Conservation (phyloP, 2,113 vertebrate species). For the Amia ocellicauda region DNA sequence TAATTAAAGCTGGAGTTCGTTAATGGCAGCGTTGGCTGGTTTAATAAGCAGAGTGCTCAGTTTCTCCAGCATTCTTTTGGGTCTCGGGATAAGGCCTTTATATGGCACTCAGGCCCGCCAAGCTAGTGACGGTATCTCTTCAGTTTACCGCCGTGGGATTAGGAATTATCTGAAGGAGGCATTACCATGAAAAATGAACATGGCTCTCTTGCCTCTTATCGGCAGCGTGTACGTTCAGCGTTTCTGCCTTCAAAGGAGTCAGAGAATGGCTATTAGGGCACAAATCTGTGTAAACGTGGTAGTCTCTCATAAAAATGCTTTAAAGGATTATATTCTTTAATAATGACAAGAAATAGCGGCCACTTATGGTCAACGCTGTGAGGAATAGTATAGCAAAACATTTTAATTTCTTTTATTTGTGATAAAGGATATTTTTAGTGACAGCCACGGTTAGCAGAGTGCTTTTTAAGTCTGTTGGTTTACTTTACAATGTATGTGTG, state of each 20-base stretch:
- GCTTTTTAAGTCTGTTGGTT: too few species aligned
- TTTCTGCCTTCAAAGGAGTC: conserved; percentile 2
- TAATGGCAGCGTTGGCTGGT: not conserved
- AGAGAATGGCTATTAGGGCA: conserved; percentile 12
- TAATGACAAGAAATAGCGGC: too few species aligned
- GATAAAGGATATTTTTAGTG: too few species aligned
- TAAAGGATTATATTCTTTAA: too few species aligned
- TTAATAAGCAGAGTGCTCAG: not conserved
- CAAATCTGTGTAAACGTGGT: not conserved
- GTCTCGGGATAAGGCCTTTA: not conserved
- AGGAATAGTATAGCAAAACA: too few species aligned
- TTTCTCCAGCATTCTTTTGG: not conserved
- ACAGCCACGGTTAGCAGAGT: too few species aligned
- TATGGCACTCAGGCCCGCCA: not conserved
- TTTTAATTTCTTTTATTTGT: too few species aligned
- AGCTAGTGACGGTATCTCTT: not conserved
- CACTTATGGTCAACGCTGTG: too few species aligned
- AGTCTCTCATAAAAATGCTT: too few species aligned
- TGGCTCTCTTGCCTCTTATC: conserved; percentile 12
- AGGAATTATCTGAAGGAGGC: conserved; percentile 17
- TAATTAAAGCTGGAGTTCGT: conserved; percentile 32
- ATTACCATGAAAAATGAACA: conserved; percentile 3
- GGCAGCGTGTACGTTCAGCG: not conserved
- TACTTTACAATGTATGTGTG: too few species aligned
- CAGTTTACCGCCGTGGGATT: conserved; percentile 30